phyloP scores from a whole-genome alignment of 2,888 invertebrate genomes.

The Acheta domesticus region DNA sequence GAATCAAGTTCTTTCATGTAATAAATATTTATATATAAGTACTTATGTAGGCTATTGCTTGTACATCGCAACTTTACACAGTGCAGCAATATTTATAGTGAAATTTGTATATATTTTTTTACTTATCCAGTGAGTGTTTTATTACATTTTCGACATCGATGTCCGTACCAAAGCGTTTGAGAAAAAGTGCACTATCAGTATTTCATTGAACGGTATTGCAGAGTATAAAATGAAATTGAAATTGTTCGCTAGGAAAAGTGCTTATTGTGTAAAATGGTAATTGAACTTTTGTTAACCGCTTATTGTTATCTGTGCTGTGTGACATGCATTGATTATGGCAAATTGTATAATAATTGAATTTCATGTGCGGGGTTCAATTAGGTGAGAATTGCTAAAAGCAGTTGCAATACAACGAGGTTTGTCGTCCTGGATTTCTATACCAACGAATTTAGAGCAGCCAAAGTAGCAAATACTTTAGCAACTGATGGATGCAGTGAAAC shows the following conservation, averaged over 20 bases:
- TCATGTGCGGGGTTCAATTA: constrained; percentile 18
- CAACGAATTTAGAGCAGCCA: constrained; percentile 21
- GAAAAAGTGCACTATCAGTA: constrained; percentile 10
- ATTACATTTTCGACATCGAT: constrained; percentile 18
- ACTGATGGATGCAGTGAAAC: constrained; percentile 23
- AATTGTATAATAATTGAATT: not conserved
- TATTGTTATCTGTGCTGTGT: not conserved
- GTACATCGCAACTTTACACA: constrained; percentile 3
- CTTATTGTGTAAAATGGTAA: constrained; percentile 18
- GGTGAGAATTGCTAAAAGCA: constrained; percentile 18
- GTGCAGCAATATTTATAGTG: constrained; percentile 18
- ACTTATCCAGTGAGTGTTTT: constrained; percentile 11
- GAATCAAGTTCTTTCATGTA: constrained; percentile 21
- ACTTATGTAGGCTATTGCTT: constrained; percentile 9
- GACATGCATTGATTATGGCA: constrained; percentile 1
- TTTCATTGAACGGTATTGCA: constrained; percentile 10
- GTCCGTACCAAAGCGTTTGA: constrained; percentile 9
- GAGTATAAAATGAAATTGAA: not conserved
- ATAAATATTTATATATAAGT: constrained; percentile 18
- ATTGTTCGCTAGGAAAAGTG: constrained; percentile 7
- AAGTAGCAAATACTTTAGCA: constrained; percentile 25
- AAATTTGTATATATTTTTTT: constrained; percentile 18
- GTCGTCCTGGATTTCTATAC: constrained; percentile 18
- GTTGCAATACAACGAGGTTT: constrained; percentile 7
- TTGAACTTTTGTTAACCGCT: not conserved